Evolutionary conservation across 2,888 invertebrate species (phyloP), one percentile per base, ranked within the genome.

Genomic region (Caenorhabditis uteleia): DNA sequence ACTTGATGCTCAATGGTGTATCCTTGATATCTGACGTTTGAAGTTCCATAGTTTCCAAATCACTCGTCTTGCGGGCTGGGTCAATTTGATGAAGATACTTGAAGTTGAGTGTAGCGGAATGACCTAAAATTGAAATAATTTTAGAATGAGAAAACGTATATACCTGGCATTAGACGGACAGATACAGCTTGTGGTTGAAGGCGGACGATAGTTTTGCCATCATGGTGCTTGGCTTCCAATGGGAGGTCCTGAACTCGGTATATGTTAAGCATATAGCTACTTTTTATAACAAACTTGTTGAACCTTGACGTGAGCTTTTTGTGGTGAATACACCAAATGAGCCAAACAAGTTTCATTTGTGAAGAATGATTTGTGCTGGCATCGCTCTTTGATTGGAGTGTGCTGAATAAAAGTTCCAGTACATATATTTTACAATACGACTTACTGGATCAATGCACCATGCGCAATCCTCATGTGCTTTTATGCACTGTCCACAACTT

Each of bases 401-500:
- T 72, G 65, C 77, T 77, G 49, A 34, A 64, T 21, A 4, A 18
- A 33, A 42, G 2, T 6, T 26, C n/a, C 2, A 21, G 8, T 7
- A 8, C 20, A 23, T 10, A 1, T 29, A 6, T 16, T 29, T 2
- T 3, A 40, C 18, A 2, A 12, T 3, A 8, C 31, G 34, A 14
- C 61, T 47, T 57, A 78, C 78, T 39, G 77, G 76, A 33, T 79
- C 79, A 5, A 66, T 68, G 47, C 80, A 80, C 79, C 79, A 80
- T 29, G 74, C 78, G 46, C 80, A 80, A 21, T 76, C 75, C 10
- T 67, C 64, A 53, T 76, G 66, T 25, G 72, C 56, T 45, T 79
- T 73, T 27, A 77, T 77, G 34, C 80, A 80, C 27, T 72, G 68
- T 14, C 75, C 75, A 58, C 80, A 80, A 38, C 69, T 67, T 18